Conservation (phyloP, 2,113 vertebrate species). For the Oncorhynchus gorbuscha region DNA sequence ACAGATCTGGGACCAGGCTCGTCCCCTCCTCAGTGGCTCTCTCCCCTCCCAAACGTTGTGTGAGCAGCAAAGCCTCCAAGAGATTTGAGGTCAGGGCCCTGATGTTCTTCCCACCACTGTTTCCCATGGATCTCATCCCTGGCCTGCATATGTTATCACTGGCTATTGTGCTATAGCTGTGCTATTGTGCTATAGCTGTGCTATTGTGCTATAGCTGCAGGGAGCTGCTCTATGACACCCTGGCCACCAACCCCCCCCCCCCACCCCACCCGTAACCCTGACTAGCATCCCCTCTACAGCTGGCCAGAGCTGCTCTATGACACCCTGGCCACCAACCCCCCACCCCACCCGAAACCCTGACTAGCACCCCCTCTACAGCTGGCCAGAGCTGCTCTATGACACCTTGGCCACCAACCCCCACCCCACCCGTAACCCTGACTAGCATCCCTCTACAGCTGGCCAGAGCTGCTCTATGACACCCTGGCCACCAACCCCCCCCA, state of each 20-base stretch:
- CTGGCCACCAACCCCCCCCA: conserved; percentile 47
- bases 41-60: conserved; percentile 65
- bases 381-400: conserved; percentile 33
- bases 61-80: conserved; percentile 62
- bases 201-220: conserved; percentile 54
- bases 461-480: conserved; percentile 52
- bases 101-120: conserved; percentile 79
- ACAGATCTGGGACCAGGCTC: too few species aligned
- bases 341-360: too few species aligned
- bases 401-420: conserved; percentile 51
- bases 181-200: too few species aligned
- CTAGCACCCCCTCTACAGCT: too few species aligned
- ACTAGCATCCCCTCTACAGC: too few species aligned
- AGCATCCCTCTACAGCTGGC: conserved; percentile 52
- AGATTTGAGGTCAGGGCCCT: conserved; percentile 89
- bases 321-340: too few species aligned
- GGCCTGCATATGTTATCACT: conserved; percentile 82
- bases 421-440: conserved; percentile 47
- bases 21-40: too few species aligned
- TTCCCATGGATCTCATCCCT: conserved; percentile 77
- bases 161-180: conserved; percentile 80
- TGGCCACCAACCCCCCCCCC: too few species aligned
- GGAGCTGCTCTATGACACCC: too few species aligned
- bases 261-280: too few species aligned
- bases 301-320: too few species aligned